phyloP scores from a whole-genome alignment of 2,888 invertebrate species.

The Cataglyphis cursor region DNA sequence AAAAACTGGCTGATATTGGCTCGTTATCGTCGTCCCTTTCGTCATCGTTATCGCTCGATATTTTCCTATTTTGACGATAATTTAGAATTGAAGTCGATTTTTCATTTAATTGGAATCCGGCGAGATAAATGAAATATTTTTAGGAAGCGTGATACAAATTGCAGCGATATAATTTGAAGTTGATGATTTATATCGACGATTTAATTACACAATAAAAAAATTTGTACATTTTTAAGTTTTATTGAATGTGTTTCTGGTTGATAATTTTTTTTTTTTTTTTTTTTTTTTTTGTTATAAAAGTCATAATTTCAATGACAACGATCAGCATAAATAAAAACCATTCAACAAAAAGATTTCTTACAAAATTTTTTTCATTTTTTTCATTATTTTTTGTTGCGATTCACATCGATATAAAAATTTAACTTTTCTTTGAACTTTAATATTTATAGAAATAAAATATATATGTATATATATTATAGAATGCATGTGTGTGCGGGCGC shows the following conservation, averaged over 20 bases:
- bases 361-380: neutral
- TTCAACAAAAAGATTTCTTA: neutral
- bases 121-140: constrained; percentile 43
- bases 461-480: no score
- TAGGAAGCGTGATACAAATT: constrained; percentile 27
- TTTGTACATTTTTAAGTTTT: constrained; percentile 1
- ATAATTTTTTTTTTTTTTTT: neutral
- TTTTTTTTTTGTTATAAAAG: neutral
- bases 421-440: neutral
- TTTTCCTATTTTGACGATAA: constrained; percentile 35
- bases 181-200: constrained; percentile 19
- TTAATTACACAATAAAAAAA: constrained; percentile 26
- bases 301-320: neutral
- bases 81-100: constrained; percentile 39
- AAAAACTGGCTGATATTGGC: constrained; percentile 50
- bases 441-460: no score
- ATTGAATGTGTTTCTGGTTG: constrained; percentile 20
- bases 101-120: constrained; percentile 42
- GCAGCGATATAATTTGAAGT: constrained; percentile 29
- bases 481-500: no score
- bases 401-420: neutral
- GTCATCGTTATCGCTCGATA: constrained; percentile 35
- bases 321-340: neutral
- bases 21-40: constrained; percentile 38
- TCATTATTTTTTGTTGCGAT: neutral